A percentile compares a stretch with the other conserved stretches of the same genome.
Evolutionary conservation across 1,140 invertebrate species (phyloP).

Genomic region (Bradynema listronoti): DNA sequence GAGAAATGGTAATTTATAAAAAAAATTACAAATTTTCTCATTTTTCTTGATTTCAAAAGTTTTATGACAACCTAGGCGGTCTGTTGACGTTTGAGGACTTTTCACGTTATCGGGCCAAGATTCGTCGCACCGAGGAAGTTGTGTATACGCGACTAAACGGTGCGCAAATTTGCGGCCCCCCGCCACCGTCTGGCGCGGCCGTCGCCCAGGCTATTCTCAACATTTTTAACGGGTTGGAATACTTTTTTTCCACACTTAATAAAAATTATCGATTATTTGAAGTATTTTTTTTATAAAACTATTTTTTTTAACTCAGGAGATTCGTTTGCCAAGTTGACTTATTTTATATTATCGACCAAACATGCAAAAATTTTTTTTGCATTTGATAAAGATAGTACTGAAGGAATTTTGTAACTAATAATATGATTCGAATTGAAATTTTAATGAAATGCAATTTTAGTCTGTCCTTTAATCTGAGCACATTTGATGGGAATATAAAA

Average conservation of each 20-base stretch:
- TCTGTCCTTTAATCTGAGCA: slow-evolving; percentile 60
- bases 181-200: slow-evolving; percentile 48
- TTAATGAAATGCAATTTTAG: slow-evolving; percentile 20
- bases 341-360: too few relatives aligned
- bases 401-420: too few relatives aligned
- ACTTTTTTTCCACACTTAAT: too few relatives aligned
- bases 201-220: slow-evolving; percentile 49
- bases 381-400: too few relatives aligned
- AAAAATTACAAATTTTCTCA: neutral
- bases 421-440: too few relatives aligned
- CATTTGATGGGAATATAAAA: slow-evolving; percentile 65
- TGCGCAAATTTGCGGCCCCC: slow-evolving; percentile 46
- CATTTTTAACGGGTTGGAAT: too few relatives aligned
- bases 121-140: slow-evolving; percentile 61
- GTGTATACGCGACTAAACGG: slow-evolving; percentile 42
- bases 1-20: slow-evolving; percentile 50
- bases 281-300: too few relatives aligned
- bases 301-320: too few relatives aligned
- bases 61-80: slow-evolving; percentile 63
- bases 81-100: slow-evolving; percentile 74
- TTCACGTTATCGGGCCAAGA: slow-evolving; percentile 65
- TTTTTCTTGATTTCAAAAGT: slow-evolving; percentile 3
- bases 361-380: too few relatives aligned
- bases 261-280: too few relatives aligned
- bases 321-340: too few relatives aligned